These are phyloP conservation scores for Ecdyonurus torrentis DNA, from an alignment of 2,888 invertebrate genomes.

Conservation along the genomic window DNA sequence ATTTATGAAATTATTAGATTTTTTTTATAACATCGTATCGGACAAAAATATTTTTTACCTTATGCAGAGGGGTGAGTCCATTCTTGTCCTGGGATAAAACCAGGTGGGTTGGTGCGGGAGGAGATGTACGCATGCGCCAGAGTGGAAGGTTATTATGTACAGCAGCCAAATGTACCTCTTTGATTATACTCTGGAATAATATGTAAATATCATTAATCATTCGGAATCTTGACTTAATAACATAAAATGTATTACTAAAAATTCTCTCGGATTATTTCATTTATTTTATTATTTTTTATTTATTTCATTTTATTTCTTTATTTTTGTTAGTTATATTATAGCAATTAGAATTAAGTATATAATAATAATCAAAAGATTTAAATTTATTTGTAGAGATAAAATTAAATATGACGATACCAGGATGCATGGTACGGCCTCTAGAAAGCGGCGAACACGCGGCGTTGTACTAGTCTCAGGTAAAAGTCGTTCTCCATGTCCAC, in stretches of 20 bases:
- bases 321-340: not conserved
- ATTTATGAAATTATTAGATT: too few species aligned
- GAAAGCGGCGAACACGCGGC: slow-evolving; percentile 62
- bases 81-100: slow-evolving; percentile 60
- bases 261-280: too few species aligned
- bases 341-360: not conserved
- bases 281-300: too few species aligned
- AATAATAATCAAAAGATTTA: not conserved
- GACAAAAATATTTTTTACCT: too few species aligned
- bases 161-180: slow-evolving; percentile 62
- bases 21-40: too few species aligned
- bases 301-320: too few species aligned
- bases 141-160: slow-evolving; percentile 58
- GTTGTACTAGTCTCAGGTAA: slow-evolving; percentile 72
- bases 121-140: slow-evolving; percentile 44
- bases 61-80: slow-evolving; percentile 73
- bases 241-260: too few species aligned
- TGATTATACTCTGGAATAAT: slow-evolving; percentile 52
- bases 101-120: slow-evolving; percentile 52
- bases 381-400: not conserved
- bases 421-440: slow-evolving; percentile 85
- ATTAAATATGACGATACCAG: too few species aligned
- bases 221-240: too few species aligned
- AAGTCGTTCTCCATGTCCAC: slow-evolving; percentile 71
- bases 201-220: not conserved